Evolutionary conservation across 2,888 invertebrate genomes (phyloP).

Genomic region (Lithosia quadra): DNA sequence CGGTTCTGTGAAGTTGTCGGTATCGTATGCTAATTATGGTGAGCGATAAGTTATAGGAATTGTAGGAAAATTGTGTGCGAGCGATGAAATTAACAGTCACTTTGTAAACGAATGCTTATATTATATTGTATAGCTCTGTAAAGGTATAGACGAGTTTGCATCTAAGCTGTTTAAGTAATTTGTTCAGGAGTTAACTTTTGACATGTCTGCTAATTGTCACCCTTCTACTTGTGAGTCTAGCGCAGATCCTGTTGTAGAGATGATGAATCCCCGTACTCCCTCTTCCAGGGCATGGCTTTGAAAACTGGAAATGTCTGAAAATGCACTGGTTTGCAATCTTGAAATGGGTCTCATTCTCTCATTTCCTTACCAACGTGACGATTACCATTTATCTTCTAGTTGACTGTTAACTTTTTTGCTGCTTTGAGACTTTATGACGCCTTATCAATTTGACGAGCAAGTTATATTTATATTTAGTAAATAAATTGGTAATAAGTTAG

Average conservation of each 20-base stretch:
- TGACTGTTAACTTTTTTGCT: not conserved
- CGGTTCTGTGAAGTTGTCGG: constrained; percentile 17
- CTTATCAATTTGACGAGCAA: too few relatives aligned
- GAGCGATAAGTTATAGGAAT: constrained; percentile 30
- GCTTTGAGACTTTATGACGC: not conserved
- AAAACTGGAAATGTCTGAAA: too few relatives aligned
- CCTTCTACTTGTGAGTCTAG: too few relatives aligned
- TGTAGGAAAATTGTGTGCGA: constrained; percentile 29
- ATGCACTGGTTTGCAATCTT: too few relatives aligned
- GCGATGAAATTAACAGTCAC: constrained; percentile 25
- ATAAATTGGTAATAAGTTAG: not conserved
- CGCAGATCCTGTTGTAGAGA: too few relatives aligned
- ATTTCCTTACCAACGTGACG: too few relatives aligned
- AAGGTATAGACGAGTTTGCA: not conserved
- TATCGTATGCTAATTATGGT: constrained; percentile 30
- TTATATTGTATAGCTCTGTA: not conserved
- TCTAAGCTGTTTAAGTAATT: not conserved
- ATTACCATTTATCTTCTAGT: not conserved
- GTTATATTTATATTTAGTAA: too few relatives aligned
- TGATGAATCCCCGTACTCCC: not conserved
- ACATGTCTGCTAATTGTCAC: not conserved
- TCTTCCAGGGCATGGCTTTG: not conserved
- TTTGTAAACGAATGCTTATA: not conserved
- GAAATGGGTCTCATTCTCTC: not conserved
- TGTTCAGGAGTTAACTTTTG: not conserved